Base-by-base conservation (phyloP, 2,888 invertebrate genomes). In the Harpalus rubripes region DNA sequence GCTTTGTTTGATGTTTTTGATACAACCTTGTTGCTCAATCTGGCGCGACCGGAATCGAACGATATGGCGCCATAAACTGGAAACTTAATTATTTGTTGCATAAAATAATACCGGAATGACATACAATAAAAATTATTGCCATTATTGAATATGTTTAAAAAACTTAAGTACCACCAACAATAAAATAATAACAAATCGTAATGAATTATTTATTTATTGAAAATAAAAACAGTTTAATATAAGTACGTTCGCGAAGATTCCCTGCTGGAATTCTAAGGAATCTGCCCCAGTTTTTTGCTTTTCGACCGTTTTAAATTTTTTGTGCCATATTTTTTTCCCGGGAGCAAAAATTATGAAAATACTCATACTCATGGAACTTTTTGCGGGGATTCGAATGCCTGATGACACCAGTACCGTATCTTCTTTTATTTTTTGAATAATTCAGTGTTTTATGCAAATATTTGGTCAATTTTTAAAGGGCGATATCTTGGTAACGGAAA, bases 381-480 rank as follows among this genome's bases (percentile, higher is more conserved):
- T 52, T 52, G 44, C 44, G 12, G 0, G 10, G 44, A 10, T 12
- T 52, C 10, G 44, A 52, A 52, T 52, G 44, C 10, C 32, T 52
- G 12, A 12, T 6, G 44, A 12, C 44, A 12, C 2, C 44, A 52
- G 44, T 52, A 52, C 44, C 10, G 44, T 44, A 44, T 52, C 44
- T 52, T 52, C 44, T 52, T 52, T 52, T 52, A 52, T 52, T 52
- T 52, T 52, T 52, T 52, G 44, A 52, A 52, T 52, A 52, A 52
- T 52, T 52, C 44, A 52, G 44, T 52, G 44, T 52, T 52, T 52
- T 52, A 52, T 52, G 7, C 12, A 52, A 52, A 52, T 52, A 52
- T 52, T 52, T 52, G 44, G 44, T 52, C 44, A 52, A 52, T 52
- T 52, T 52, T 52, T 52, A 52, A 52, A 52, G 44, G 12, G 44